Conservation (phyloP, 2,797 vertebrate genomes). For the Megalops cyprinoides region DNA sequence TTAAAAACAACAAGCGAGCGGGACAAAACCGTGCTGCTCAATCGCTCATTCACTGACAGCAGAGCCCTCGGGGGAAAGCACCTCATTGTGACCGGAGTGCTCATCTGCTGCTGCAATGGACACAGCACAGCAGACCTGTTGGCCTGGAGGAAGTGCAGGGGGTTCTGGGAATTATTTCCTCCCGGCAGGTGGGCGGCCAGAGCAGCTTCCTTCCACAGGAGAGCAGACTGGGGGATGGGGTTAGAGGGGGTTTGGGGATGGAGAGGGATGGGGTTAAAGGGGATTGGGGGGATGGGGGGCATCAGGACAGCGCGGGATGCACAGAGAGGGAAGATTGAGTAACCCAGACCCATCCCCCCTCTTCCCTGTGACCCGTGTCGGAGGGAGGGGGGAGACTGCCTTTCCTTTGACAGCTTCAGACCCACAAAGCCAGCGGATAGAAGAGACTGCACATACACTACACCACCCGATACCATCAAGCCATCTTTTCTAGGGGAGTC, state of each 20-base stretch:
- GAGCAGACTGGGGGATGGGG: conserved; percentile 24
- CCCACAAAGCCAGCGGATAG: background rate
- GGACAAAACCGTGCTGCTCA: background rate
- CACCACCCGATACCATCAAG: background rate
- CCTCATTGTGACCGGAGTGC: conserved; percentile 34
- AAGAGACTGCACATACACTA: too few relatives aligned
- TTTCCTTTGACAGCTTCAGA: too few relatives aligned
- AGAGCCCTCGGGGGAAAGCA: conserved; percentile 31
- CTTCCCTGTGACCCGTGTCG: conserved; percentile 53
- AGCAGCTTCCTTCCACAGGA: conserved; percentile 51
- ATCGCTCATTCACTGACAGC: background rate
- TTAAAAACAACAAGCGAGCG: conserved; percentile 6
- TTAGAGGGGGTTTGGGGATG: background rate
- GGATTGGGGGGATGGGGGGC: conserved; percentile 19
- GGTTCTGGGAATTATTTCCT: conserved; percentile 62
- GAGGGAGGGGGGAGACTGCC: conserved; percentile 28
- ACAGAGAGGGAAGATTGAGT: conserved; percentile 70
- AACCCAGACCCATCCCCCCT: conserved; percentile 54
- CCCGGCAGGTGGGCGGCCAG: conserved; percentile 55
- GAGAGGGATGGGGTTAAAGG: conserved; percentile 10
- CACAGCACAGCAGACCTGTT: conserved; percentile 35
- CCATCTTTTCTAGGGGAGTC: background rate
- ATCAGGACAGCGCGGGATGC: too few relatives aligned
- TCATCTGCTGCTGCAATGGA: background rate
- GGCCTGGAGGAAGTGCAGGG: conserved; percentile 50